Evolutionary conservation across 35 echinoderm and acorn worm species (phyloP).

Genomic region (Ophioderma brevispina): DNA sequence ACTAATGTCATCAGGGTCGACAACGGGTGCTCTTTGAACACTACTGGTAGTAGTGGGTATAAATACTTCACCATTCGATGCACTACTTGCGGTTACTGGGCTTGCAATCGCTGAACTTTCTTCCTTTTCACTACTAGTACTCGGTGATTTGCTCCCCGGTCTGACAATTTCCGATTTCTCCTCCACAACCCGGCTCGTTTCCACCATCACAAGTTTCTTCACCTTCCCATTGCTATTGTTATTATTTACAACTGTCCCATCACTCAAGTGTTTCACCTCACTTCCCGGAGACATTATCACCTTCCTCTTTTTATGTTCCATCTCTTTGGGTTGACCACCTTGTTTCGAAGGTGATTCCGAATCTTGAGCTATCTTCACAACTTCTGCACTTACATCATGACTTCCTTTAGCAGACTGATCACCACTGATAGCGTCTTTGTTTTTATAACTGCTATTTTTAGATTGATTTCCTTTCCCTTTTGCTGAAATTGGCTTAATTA

Average conservation of each 20-base stretch:
- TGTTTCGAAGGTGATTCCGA: neutral
- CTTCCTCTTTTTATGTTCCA: neutral
- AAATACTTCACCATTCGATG: neutral
- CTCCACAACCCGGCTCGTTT: neutral
- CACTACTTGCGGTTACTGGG: neutral
- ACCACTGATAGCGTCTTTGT: neutral
- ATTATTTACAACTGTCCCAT: neutral
- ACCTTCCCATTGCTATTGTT: neutral
- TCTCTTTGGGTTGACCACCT: neutral
- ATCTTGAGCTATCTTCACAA: neutral
- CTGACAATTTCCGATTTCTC: neutral
- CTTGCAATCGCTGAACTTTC: neutral
- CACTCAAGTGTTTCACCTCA: neutral
- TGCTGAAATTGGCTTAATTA: neutral
- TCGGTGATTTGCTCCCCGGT: neutral
- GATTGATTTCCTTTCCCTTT: neutral
- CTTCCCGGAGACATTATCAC: neutral
- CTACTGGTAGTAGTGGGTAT: too few relatives aligned
- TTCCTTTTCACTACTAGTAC: too few relatives aligned
- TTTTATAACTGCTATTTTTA: neutral
- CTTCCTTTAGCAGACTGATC: neutral
- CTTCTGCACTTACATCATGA: neutral
- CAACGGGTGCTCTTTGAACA: neutral
- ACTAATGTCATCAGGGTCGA: neutral
- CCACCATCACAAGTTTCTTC: neutral